Conservation (phyloP, 1,140 invertebrate genomes). For the Tenebrio molitor region DNA sequence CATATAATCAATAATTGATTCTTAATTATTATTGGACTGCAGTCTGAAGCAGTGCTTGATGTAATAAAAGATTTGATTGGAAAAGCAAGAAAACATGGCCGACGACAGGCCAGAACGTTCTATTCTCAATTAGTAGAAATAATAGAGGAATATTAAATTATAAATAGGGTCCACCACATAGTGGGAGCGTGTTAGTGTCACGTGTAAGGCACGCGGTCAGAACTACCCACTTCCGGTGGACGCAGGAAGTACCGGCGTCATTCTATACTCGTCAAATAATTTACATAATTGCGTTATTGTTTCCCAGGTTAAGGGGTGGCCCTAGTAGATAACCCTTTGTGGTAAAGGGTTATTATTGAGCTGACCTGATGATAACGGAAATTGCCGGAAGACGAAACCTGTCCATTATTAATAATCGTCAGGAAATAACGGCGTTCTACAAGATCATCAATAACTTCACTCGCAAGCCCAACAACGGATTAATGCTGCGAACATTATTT, state of each 20-base stretch:
- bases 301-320: constrained; percentile 49
- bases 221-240: constrained; percentile 57
- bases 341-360: constrained; percentile 33
- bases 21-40: no score
- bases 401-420: constrained; percentile 19
- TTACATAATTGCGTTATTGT: constrained; percentile 59
- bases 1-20: no score
- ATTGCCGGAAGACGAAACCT: constrained; percentile 38
- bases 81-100: no score
- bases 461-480: no score
- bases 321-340: constrained; percentile 24
- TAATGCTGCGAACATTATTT: no score
- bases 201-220: constrained; percentile 55
- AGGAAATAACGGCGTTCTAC: constrained; percentile 4
- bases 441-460: not conserved
- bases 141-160: constrained; percentile 46
- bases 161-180: constrained; percentile 17
- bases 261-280: constrained; percentile 60
- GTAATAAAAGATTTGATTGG: no score
- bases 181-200: constrained; percentile 47
- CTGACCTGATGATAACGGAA: constrained; percentile 28
- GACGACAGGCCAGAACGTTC: no score
- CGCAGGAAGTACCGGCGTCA: constrained; percentile 56
- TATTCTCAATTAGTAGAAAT: constrained; percentile 35
- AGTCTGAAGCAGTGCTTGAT: no score